Evolutionary conservation across 2,888 invertebrate species (phyloP).

Genomic region (Diaprepes abbreviatus): DNA sequence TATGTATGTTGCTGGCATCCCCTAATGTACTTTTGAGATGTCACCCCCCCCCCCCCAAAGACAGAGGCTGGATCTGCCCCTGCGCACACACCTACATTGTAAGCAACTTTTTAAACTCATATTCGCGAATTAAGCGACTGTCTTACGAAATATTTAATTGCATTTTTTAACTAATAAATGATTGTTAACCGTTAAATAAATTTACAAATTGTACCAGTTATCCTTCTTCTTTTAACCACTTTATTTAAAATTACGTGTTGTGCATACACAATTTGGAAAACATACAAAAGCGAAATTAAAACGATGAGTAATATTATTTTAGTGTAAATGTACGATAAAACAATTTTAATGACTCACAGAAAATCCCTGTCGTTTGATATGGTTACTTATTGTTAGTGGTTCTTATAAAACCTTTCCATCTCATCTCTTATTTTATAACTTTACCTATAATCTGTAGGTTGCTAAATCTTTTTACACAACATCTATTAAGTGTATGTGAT

Average conservation of each 20-base stretch:
- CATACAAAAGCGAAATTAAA: slow-evolving; percentile 25
- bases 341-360: slow-evolving; percentile 23
- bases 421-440: neutral
- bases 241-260: slow-evolving; percentile 11
- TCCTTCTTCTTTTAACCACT: neutral
- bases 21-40: no score
- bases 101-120: no score
- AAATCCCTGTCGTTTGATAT: slow-evolving; percentile 23
- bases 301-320: slow-evolving; percentile 16
- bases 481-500: neutral
- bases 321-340: slow-evolving; percentile 29
- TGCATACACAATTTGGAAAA: neutral
- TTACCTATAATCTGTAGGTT: neutral
- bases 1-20: no score
- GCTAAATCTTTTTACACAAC: neutral
- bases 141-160: no score
- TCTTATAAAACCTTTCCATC: slow-evolving; percentile 15
- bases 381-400: no score
- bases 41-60: no score
- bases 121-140: no score
- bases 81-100: no score
- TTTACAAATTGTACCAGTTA: neutral
- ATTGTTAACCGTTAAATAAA: no score
- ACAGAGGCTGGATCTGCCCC: no score
- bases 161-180: no score